phyloP scores from a whole-genome alignment of 2,113 vertebrate species.

The Lepisosteus osseus region DNA sequence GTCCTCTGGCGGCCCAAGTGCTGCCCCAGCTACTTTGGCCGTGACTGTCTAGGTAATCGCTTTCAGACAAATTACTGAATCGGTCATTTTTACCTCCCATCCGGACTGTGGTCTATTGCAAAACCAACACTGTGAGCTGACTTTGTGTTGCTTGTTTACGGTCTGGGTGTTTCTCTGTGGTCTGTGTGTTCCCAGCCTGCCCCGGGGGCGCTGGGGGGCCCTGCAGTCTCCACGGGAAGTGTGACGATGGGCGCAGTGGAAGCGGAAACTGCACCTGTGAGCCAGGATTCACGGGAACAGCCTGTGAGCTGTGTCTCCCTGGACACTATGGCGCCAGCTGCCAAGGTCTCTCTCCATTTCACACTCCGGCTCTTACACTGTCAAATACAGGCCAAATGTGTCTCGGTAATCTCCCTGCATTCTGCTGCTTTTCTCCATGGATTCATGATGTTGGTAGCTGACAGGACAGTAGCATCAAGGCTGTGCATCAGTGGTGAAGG shows the following conservation, averaged over 20 bases:
- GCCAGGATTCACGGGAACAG: constrained; percentile 68
- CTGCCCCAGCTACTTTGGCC: constrained; percentile 82
- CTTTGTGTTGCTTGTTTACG: background rate
- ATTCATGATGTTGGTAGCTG: no score
- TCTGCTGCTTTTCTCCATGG: background rate
- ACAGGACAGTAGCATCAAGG: no score
- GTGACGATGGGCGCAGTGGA: constrained; percentile 62
- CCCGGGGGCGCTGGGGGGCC: constrained; percentile 73
- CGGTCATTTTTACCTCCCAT: background rate
- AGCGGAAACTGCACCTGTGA: constrained; percentile 79
- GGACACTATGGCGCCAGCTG: constrained; percentile 76
- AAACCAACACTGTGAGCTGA: no score
- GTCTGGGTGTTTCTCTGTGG: background rate
- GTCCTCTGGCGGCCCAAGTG: constrained; percentile 71
- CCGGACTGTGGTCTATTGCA: no score
- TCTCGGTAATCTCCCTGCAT: background rate
- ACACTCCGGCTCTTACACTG: no score
- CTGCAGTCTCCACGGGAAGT: constrained; percentile 76
- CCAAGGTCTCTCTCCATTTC: constrained; percentile 57
- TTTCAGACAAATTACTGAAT: background rate
- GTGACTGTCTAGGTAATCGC: constrained; percentile 79
- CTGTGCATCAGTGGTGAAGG: no score
- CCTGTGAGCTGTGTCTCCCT: constrained; percentile 76
- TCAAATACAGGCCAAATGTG: no score
- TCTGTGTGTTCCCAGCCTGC: constrained; percentile 65